Percentiles rank a stretch among this genome's conserved stretches.
These are phyloP conservation scores for Anas bahamensis DNA, from an alignment of 2,797 vertebrate species.

Conservation along the genomic window DNA sequence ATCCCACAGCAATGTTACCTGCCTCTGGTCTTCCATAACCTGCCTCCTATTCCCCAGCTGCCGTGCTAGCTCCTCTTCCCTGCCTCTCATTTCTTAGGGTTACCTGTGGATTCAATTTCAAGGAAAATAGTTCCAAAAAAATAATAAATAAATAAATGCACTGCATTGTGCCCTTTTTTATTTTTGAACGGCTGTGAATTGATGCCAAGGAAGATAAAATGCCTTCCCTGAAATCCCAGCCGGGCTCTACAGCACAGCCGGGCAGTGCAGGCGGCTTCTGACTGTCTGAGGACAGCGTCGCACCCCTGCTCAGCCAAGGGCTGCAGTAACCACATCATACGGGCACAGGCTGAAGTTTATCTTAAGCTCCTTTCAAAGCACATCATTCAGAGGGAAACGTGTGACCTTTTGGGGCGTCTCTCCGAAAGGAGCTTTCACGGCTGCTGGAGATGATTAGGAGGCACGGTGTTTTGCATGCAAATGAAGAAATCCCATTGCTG, in stretches of 20 bases:
- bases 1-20: background rate
- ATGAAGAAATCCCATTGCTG: background rate
- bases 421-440: conserved; percentile 31
- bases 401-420: conserved; percentile 19
- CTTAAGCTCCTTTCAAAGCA: conserved; percentile 59
- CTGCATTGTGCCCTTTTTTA: background rate
- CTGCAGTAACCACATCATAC: background rate
- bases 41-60: background rate
- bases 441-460: conserved; percentile 29
- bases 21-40: background rate
- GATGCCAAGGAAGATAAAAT: conserved; percentile 1
- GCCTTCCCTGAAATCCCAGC: background rate
- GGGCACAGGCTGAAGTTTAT: conserved; percentile 23
- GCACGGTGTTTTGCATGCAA: background rate
- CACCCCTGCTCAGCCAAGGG: background rate
- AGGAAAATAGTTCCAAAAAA: background rate
- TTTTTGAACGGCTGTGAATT: background rate
- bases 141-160: background rate
- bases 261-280: background rate
- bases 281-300: background rate
- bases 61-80: accelerated
- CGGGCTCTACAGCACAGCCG: background rate
- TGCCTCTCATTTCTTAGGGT: background rate
- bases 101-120: background rate
- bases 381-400: background rate